Evolutionary conservation across 1,140 invertebrate species (phyloP).

Genomic region (Drosophila bocqueti): DNA sequence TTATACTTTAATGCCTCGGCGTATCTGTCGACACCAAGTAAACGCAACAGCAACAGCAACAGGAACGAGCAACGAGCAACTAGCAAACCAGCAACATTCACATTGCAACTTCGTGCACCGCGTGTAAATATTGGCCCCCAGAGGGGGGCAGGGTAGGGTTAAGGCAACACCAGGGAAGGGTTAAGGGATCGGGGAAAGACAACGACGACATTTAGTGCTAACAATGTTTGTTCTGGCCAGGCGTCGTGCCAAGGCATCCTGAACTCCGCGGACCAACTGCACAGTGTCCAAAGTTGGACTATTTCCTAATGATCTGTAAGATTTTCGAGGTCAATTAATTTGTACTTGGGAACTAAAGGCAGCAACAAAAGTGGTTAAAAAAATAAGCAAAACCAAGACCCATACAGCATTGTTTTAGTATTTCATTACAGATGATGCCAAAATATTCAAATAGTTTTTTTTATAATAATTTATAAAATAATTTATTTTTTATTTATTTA

Average conservation of each 20-base stretch:
- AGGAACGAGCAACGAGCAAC: constrained; percentile 22
- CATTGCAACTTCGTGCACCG: constrained; percentile 77
- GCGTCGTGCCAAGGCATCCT: constrained; percentile 50
- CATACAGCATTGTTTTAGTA: too few relatives aligned
- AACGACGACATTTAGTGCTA: constrained; percentile 80
- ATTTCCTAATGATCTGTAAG: background rate
- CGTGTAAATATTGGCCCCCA: constrained; percentile 76
- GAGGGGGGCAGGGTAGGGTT: background rate
- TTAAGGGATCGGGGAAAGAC: constrained; percentile 23
- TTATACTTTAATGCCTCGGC: constrained; percentile 77
- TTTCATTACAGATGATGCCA: too few relatives aligned
- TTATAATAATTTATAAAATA: too few relatives aligned
- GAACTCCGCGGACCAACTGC: constrained; percentile 6
- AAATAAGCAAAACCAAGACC: background rate
- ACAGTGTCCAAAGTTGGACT: constrained; percentile 8
- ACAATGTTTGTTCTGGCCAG: constrained; percentile 81
- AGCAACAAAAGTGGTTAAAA: background rate
- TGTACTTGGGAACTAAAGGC: constrained; percentile 4
- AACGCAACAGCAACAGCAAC: constrained; percentile 23
- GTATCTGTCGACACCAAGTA: constrained; percentile 77
- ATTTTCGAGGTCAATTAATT: background rate
- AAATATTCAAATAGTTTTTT: too few relatives aligned
- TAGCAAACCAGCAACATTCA: constrained; percentile 56
- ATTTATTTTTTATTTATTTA: too few relatives aligned
- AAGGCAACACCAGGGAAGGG: constrained; percentile 12